These are phyloP conservation scores for Drosophila albomicans DNA, from an alignment of 1,140 invertebrate species.

Conservation along the genomic window DNA sequence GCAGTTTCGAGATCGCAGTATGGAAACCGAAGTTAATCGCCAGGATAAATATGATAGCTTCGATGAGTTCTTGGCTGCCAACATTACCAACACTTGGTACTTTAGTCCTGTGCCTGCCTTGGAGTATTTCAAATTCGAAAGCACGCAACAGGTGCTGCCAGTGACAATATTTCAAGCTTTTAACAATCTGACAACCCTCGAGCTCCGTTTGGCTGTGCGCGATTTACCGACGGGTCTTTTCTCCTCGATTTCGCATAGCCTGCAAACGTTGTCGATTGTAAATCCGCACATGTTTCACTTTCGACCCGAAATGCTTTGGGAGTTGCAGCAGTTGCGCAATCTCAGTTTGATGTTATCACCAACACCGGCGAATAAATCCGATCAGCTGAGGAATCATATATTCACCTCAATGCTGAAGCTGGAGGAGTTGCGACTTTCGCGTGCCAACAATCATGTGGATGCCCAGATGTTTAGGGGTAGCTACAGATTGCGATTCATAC, in stretches of 20 bases:
- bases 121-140: slow-evolving; percentile 60
- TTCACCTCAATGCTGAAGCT: slow-evolving; percentile 82
- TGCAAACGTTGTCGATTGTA: slow-evolving; percentile 52
- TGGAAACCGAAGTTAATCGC: slow-evolving; percentile 28
- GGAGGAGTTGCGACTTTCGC: slow-evolving; percentile 85
- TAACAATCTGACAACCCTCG: slow-evolving; percentile 51
- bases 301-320: slow-evolving; percentile 32
- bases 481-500: slow-evolving; percentile 86
- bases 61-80: not conserved
- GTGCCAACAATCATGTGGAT: slow-evolving; percentile 80
- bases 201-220: slow-evolving; percentile 46
- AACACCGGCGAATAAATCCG: not conserved
- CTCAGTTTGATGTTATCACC: slow-evolving; percentile 44
- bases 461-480: slow-evolving; percentile 87
- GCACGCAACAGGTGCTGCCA: slow-evolving; percentile 39
- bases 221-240: slow-evolving; percentile 47
- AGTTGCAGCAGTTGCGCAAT: slow-evolving; percentile 60
- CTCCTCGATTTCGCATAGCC: slow-evolving; percentile 41
- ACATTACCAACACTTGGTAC: slow-evolving; percentile 42
- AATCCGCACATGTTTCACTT: slow-evolving; percentile 60
- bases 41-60: not conserved
- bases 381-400: slow-evolving; percentile 36
- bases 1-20: slow-evolving; percentile 61
- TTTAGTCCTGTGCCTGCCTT: slow-evolving; percentile 54
- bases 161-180: slow-evolving; percentile 58